Evolutionary conservation across 2,888 invertebrate genomes (phyloP).

Genomic region (Agrenia bidenticulata): DNA sequence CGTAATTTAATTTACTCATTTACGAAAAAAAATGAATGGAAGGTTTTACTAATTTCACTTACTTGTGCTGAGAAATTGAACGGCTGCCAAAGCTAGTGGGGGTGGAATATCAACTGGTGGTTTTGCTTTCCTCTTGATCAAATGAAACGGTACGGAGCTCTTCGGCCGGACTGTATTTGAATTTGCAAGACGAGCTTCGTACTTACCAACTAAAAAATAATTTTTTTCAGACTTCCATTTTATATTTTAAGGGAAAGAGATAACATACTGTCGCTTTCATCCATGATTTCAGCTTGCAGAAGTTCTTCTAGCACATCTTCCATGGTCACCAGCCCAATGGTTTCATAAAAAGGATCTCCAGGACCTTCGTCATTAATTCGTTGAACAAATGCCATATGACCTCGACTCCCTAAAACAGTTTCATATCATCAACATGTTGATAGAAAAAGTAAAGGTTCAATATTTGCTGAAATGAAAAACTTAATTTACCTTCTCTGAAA

Average conservation of each 20-base stretch:
- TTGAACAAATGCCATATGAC: conserved; percentile 96
- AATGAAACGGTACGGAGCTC: conserved; percentile 32
- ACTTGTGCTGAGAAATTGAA: conserved; percentile 93
- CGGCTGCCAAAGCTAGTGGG: conserved; percentile 87
- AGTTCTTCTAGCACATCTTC: conserved; percentile 98
- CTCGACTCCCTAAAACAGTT: conserved; percentile 66
- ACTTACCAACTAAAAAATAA: conserved; percentile 74
- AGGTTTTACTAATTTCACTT: no score
- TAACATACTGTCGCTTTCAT: conserved; percentile 90
- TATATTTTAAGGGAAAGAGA: neutral
- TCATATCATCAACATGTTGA: neutral
- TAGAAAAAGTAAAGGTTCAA: no score
- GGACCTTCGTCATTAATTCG: conserved; percentile 89
- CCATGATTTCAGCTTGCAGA: conserved; percentile 95
- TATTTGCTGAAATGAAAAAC: neutral
- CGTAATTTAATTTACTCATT: no score
- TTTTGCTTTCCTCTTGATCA: conserved; percentile 62
- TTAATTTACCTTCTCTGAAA: conserved; percentile 81
- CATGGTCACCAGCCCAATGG: conserved; percentile 90
- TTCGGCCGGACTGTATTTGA: conserved; percentile 60
- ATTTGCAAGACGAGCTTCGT: conserved; percentile 59
- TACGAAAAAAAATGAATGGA: no score
- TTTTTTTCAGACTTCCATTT: neutral
- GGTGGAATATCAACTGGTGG: conserved; percentile 84
- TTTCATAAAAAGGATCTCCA: conserved; percentile 91